Evolutionary conservation across 2,113 vertebrate genomes (phyloP).

Genomic region (Lethenteron camtschaticum): DNA sequence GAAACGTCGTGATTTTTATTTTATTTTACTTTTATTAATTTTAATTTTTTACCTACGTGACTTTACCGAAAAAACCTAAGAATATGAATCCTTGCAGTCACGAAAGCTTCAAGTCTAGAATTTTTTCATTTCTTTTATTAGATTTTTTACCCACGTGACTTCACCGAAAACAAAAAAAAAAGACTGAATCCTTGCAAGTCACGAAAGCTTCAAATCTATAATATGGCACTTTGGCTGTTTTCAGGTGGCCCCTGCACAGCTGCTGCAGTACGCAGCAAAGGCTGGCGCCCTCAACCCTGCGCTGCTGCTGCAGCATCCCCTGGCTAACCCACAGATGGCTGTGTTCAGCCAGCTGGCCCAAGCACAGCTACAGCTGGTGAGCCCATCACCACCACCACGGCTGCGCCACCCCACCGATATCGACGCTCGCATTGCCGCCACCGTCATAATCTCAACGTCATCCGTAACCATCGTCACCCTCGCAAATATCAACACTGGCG

Average conservation of each 20-base stretch:
- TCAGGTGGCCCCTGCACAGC: conserved; percentile 2
- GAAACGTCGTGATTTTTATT: no score
- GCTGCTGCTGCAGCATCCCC: conserved; percentile 1
- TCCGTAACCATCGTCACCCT: background rate
- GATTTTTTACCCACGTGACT: background rate
- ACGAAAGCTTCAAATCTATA: no score
- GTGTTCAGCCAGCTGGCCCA: conserved; percentile 1
- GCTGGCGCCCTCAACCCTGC: conserved; percentile 3
- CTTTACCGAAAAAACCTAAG: no score
- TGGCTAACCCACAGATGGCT: background rate
- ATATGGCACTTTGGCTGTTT: background rate
- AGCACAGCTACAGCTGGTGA: background rate
- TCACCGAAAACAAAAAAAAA: background rate
- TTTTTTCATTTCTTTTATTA: background rate
- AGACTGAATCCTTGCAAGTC: no score
- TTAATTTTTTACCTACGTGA: no score
- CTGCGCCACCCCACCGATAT: no score
- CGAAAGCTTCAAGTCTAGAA: no score
- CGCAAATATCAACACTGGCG: background rate
- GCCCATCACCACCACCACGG: background rate
- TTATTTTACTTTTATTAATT: no score
- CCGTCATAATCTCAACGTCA: background rate
- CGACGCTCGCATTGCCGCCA: background rate
- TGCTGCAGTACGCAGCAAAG: conserved; percentile 2
- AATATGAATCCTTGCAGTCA: no score